phyloP scores from a whole-genome alignment of 2,797 vertebrate genomes.

The Anguilla obscura region DNA sequence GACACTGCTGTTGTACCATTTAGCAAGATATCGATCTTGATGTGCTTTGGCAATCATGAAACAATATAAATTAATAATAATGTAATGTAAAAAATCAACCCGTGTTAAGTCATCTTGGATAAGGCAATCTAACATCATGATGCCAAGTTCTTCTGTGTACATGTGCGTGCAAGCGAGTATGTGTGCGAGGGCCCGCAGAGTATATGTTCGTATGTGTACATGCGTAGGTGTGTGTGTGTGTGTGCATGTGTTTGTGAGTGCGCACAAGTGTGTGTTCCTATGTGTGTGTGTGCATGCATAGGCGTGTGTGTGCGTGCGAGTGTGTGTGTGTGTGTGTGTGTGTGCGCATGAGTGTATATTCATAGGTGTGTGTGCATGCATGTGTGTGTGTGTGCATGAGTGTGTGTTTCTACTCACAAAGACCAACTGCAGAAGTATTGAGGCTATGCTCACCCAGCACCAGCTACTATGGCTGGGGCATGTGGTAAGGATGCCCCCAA shows the following conservation, averaged over 20 bases:
- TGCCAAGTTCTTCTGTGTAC: background rate
- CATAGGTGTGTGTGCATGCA: no score
- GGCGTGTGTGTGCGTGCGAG: no score
- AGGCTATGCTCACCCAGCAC: no score
- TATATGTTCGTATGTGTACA: background rate
- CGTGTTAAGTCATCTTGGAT: background rate
- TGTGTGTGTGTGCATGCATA: slow-evolving; percentile 4
- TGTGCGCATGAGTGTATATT: no score
- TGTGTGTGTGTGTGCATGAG: no score
- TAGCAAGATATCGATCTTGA: background rate
- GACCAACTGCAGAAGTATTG: no score
- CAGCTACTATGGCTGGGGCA: no score
- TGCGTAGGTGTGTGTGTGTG: background rate
- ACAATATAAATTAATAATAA: background rate
- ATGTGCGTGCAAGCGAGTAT: background rate
- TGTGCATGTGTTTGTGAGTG: background rate
- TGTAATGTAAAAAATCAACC: background rate
- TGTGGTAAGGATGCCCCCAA: no score
- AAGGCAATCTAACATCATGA: background rate
- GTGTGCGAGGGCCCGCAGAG: background rate
- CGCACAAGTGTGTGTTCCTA: slow-evolving; percentile 10
- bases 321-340: no score
- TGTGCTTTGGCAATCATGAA: background rate
- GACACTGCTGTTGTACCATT: background rate
- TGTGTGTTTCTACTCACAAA: no score